Base-by-base conservation (phyloP, 2,113 vertebrate genomes). In the Colistium nudipinnis region DNA sequence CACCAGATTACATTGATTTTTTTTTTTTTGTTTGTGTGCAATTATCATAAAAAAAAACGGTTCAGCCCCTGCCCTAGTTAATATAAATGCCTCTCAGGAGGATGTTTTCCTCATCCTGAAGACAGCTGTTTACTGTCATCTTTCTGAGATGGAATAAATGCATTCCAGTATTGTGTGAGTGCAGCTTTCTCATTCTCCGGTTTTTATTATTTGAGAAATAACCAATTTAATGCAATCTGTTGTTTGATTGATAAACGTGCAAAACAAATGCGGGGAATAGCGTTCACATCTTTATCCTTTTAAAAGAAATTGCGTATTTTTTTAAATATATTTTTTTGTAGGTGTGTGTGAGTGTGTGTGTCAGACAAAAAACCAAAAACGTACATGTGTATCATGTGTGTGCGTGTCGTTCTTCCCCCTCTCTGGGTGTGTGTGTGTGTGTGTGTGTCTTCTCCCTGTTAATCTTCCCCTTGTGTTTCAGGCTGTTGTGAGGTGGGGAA, bases 201-300 rank as follows among this genome's bases (percentile, higher is more conserved):
- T 28, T 19, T 19, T 44, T 45, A 45, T 61, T 28, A 28, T 43
- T 8, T 27, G 1, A 51, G 45, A 43, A 60, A 61, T 12, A 62
- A 53, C 11, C 19, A 38, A 4, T 33, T 41, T 9, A n/a, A 5
- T 59, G n/a, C 20, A 14, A 28, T 62, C 24, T 65, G 56, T 25
- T 49, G 14, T 64, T 49, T 73, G 25, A 41, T 12, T 41, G 10
- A 39, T 39, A 47, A 11, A 48, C 28, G 38, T 43, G 38, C 27
- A 33, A n/a, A 22, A 45, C 39, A 45, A 31, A 62, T n/a, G 19
- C 38, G 22, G 24, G 11, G 38, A 38, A 30, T 20, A 38, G 8
- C 6, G 24, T 7, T 49, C 9, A 27, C 14, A 20, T 5, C 31
- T 30, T 33, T 20, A 8, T 13, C 16, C 25, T 12, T 5, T 22